Evolutionary conservation across 2,888 invertebrate genomes (phyloP).

Genomic region (Cantharis lateralis): DNA sequence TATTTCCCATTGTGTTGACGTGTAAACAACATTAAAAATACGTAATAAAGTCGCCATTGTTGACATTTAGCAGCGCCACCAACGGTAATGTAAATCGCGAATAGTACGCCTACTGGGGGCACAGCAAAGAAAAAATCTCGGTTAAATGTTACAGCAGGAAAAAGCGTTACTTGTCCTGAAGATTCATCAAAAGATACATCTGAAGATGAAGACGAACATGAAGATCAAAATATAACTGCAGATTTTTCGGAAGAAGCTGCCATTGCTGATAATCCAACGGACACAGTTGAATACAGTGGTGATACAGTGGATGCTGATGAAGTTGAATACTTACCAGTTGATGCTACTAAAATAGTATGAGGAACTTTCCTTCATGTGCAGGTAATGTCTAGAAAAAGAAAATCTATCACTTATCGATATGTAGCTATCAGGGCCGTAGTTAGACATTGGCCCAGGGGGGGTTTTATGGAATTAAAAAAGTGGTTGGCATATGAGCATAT

Average conservation of each 20-base stretch:
- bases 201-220: neutral
- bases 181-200: neutral
- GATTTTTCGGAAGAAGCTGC: slow-evolving; percentile 5
- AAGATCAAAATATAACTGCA: neutral
- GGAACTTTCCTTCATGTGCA: slow-evolving; percentile 2
- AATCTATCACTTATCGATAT: slow-evolving; percentile 11
- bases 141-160: slow-evolving; percentile 11
- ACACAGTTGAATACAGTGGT: neutral
- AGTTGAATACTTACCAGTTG: neutral
- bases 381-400: neutral
- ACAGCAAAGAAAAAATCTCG: slow-evolving; percentile 15
- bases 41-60: too few relatives aligned
- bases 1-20: too few relatives aligned
- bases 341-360: neutral
- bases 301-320: slow-evolving; percentile 6
- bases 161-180: neutral
- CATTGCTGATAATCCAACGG: slow-evolving; percentile 1
- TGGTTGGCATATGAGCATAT: too few relatives aligned
- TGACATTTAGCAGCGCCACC: too few relatives aligned
- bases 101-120: slow-evolving; percentile 19
- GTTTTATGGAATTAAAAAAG: too few relatives aligned
- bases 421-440: slow-evolving; percentile 9
- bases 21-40: too few relatives aligned
- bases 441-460: too few relatives aligned
- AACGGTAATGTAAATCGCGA: too few relatives aligned